Evolutionary conservation across 2,113 vertebrate genomes (phyloP).

Genomic region (Gallinago jamesoni): DNA sequence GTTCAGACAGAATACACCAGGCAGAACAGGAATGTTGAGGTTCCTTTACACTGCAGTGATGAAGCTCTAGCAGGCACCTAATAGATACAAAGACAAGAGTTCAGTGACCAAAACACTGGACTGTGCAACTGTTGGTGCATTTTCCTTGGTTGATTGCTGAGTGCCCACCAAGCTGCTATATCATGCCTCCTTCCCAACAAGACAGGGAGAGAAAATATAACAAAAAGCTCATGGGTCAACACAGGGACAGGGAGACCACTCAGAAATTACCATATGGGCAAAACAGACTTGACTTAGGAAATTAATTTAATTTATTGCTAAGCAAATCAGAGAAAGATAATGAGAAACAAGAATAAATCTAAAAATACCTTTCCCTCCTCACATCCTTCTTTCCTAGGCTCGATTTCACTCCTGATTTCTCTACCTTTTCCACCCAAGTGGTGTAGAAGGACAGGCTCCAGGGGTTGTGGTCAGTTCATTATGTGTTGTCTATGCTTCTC

Average conservation of each 20-base stretch:
- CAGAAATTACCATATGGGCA: background rate
- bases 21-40: background rate
- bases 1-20: background rate
- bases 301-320: background rate
- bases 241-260: background rate
- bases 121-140: accelerated
- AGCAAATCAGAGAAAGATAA: background rate
- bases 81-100: background rate
- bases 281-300: background rate
- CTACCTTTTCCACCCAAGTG: accelerated
- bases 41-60: background rate
- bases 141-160: background rate
- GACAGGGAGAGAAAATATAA: background rate
- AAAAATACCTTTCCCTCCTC: background rate
- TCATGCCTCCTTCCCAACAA: background rate
- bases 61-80: accelerated
- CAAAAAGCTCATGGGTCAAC: background rate
- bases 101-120: background rate
- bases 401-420: background rate
- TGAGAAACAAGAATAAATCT: background rate
- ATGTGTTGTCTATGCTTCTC: background rate
- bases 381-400: background rate
- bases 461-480: background rate
- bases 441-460: background rate
- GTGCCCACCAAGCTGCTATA: background rate